These are phyloP conservation scores for Aethes cnicana DNA, from an alignment of 2,888 invertebrate genomes.

Conservation along the genomic window DNA sequence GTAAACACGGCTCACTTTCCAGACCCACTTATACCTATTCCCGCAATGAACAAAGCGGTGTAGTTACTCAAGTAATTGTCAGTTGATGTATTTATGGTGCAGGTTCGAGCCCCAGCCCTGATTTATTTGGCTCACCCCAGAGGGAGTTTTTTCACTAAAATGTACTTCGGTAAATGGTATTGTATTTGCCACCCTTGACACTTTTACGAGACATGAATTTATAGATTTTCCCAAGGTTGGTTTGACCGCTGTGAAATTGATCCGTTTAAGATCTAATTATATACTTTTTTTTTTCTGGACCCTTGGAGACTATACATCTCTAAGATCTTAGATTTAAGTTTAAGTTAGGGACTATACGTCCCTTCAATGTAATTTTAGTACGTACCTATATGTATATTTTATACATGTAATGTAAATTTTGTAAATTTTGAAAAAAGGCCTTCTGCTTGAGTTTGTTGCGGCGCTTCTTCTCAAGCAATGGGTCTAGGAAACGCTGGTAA, in stretches of 20 bases:
- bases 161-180: conserved; percentile 24
- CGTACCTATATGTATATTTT: too few species aligned
- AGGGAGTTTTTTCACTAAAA: conserved; percentile 31
- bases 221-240: conserved; percentile 6
- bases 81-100: conserved; percentile 57
- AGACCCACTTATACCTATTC: not conserved
- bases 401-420: too few species aligned
- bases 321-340: too few species aligned
- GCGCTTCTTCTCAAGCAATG: too few species aligned
- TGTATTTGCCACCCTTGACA: conserved; percentile 25
- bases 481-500: too few species aligned
- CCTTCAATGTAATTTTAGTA: too few species aligned
- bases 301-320: too few species aligned
- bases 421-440: too few species aligned
- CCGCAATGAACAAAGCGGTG: conserved; percentile 13
- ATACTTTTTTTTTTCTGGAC: not conserved
- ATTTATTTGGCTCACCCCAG: conserved; percentile 42
- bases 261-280: not conserved
- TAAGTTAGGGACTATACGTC: too few species aligned
- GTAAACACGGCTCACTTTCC: not conserved
- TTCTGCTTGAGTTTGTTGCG: too few species aligned
- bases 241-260: not conserved
- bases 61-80: conserved; percentile 51
- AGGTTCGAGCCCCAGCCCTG: conserved; percentile 44
- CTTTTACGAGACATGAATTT: conserved; percentile 27